Evolutionary conservation across 1,140 invertebrate genomes (phyloP), one percentile per base, ranked within the genome.

Genomic region (Acyrthosiphon pisum): DNA sequence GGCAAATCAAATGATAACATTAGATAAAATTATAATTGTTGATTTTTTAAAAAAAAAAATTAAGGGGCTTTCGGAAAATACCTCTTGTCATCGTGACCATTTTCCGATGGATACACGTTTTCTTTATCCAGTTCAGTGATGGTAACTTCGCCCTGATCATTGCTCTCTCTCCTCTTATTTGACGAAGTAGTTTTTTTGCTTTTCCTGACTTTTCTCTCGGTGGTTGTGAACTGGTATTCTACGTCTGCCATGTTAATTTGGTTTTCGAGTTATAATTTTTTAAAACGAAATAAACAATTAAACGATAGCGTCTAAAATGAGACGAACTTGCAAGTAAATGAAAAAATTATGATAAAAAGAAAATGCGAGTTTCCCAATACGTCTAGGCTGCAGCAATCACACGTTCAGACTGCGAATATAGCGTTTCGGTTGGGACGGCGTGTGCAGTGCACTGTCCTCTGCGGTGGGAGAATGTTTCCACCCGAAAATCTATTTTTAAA

Each of bases 121-220:
- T 96, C 96, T 95, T 93, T 93, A 50, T 97, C 97, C 95, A 97
- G 96, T 95, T 98, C 97, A 94, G 97, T 97, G 95, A 98, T 97
- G 95, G 97, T 97, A 95, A 97, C 96, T 95, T 98, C 97, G 94
- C 97, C 97, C 48, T 86, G 76, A 94, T 96, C 96, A 94, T 96
- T 97, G 90, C 94, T 95, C 95, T 98, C 97, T 95, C 97, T 96
- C 95, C 97, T 96, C 95, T 97, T 97, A 83, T 37, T 93, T 94
- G 97, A 97, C 30, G 97, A 97, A 48, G 97, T 97, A 94, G 97
- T 96, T 37, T 81, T 93, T 92, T 76, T 92, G 68, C 4, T 83
- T 96, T 98, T 98, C 96, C 98, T 98, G 96, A 98, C 97, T 96
- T 98, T 98, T 95, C 97, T 97, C 95, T 97, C 97, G 94, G 97